Evolutionary conservation across 2,888 invertebrate species (phyloP), one percentile per base, ranked within the genome.

Genomic region (Hypolimnas misippus): DNA sequence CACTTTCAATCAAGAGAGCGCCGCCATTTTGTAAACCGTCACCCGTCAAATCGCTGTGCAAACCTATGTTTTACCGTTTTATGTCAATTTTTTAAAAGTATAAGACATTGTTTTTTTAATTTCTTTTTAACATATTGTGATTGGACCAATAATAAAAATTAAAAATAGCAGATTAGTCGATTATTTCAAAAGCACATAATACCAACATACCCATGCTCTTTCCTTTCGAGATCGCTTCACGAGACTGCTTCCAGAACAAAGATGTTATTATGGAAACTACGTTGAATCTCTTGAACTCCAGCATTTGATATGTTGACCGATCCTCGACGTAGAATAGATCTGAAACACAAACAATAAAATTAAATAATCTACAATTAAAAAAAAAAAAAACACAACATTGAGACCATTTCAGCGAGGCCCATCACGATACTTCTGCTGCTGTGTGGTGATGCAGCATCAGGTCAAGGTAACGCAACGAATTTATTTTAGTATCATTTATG

Each of bases 11-110:
- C 12, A 94, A 80, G 19, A 94, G 66, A 0, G 92, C 88, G 49
- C 95, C 95, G 72, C 95, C 95, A 86, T 93, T 94, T 87, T 94
- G 94, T 70, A 93, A 83, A 0, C 93, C 93, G 79, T 95, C 94
- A 49, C 94, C 95, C 70, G 87, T 81, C 60, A 93, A 73, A 76
- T 94, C 92, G 49, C 90, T 93, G 56, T 83, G 79, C 55, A 94
- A 74, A 67, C 93, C 91, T 86, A 79, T 52, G 33, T 21, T 64
- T 44, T 54, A 52, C 19, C 38, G 38, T 49, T 31, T 55, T 51
- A 54, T 51, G 21, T 49, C 8, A 33, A 51, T 25, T 17, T 17
- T 55, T 14, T 16, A 6, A 0, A 31, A 19, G 2, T 10, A 33
- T 33, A 33, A 25, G 5, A 25, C 25, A 3, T 3, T 25, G 5